phyloP scores from a whole-genome alignment of 2,888 invertebrate genomes.

The Eupeodes latifasciatus region DNA sequence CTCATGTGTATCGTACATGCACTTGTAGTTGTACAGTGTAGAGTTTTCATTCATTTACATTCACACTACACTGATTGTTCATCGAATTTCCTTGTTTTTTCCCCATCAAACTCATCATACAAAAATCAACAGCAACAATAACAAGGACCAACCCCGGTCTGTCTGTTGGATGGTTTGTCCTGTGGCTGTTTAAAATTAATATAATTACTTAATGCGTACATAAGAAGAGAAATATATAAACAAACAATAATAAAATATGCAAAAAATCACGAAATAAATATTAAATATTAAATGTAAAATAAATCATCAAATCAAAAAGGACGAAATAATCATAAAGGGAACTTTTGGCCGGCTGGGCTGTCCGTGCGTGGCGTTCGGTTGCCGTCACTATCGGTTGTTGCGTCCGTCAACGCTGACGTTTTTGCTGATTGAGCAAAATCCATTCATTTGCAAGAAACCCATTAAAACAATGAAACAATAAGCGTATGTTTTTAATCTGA shows the following conservation, averaged over 20 bases:
- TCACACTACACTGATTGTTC: slow-evolving; percentile 48
- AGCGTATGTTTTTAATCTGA: slow-evolving; percentile 38
- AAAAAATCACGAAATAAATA: slow-evolving; percentile 38
- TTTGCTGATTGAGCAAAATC: slow-evolving; percentile 33
- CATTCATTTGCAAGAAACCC: slow-evolving; percentile 51
- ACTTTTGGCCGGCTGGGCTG: background rate
- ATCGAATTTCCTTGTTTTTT: slow-evolving; percentile 42
- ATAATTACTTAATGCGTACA: slow-evolving; percentile 53
- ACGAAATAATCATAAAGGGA: slow-evolving; percentile 24
- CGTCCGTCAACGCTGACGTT: background rate
- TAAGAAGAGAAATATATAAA: background rate
- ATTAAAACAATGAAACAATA: slow-evolving; percentile 51
- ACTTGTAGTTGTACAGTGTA: slow-evolving; percentile 33
- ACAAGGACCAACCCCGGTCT: slow-evolving; percentile 7
- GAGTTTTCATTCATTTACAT: slow-evolving; percentile 5
- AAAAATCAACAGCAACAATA: slow-evolving; percentile 26
- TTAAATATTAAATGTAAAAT: slow-evolving; percentile 53
- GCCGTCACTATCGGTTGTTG: too few relatives aligned
- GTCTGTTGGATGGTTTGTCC: background rate
- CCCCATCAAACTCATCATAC: too few relatives aligned
- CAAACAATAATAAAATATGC: slow-evolving; percentile 1
- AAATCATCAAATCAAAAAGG: slow-evolving; percentile 30
- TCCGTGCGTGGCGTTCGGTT: too few relatives aligned
- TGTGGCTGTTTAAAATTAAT: slow-evolving; percentile 51
- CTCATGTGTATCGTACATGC: background rate